Percentiles rank a stretch among this genome's conserved stretches.
phyloP scores from a whole-genome alignment of 2,113 vertebrate species.

The Guaruba guarouba region DNA sequence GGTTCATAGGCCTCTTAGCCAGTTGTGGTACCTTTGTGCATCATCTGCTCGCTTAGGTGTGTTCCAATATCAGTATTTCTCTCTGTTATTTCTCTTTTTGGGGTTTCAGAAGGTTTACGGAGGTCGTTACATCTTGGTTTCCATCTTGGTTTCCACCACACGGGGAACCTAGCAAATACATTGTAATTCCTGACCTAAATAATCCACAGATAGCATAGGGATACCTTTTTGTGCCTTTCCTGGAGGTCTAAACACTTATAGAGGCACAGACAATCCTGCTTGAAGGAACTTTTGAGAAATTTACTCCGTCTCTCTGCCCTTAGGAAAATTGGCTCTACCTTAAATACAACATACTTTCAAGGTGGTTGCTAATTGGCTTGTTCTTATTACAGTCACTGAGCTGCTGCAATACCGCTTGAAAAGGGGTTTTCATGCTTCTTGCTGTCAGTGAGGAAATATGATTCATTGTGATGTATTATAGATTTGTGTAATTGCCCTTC shows the following conservation, averaged over 20 bases:
- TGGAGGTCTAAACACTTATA: background rate
- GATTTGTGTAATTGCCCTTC: background rate
- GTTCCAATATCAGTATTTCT: background rate
- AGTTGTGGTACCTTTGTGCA: background rate
- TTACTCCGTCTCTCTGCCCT: background rate
- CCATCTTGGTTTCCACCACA: background rate
- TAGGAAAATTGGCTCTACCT: background rate
- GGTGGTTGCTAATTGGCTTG: background rate
- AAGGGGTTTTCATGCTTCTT: background rate
- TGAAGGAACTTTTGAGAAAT: background rate
- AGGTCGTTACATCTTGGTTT: background rate
- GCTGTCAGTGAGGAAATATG: background rate
- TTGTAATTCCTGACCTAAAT: background rate
- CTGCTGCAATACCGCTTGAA: background rate
- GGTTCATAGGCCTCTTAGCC: background rate
- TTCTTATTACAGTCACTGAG: background rate
- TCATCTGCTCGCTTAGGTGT: background rate
- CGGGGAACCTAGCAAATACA: background rate
- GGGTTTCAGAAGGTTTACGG: background rate
- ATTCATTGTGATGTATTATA: constrained; percentile 14
- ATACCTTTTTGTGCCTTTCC: background rate
- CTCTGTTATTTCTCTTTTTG: background rate
- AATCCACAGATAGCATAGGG: background rate
- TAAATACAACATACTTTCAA: background rate
- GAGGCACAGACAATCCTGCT: background rate